These are phyloP conservation scores for Dendrolimus pini DNA, from an alignment of 2,888 invertebrate genomes.

Conservation along the genomic window DNA sequence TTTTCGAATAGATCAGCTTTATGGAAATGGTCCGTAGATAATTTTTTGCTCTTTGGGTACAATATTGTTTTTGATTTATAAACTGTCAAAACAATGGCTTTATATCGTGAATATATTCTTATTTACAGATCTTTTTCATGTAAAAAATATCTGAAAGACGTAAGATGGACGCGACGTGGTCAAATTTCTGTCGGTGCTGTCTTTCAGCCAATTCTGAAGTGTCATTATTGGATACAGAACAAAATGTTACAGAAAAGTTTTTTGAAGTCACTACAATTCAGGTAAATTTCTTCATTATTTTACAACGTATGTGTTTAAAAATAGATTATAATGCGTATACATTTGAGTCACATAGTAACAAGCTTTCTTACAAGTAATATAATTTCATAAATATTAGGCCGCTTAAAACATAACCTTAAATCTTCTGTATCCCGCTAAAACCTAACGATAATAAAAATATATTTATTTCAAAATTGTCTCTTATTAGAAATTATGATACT, in stretches of 20 bases:
- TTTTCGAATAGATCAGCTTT: constrained; percentile 68
- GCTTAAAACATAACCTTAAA: constrained; percentile 8
- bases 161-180: constrained; percentile 50
- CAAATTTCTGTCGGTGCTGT: constrained; percentile 66
- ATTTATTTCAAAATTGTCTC: neutral
- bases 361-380: neutral
- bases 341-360: neutral
- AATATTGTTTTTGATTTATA: constrained; percentile 53
- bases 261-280: constrained; percentile 57
- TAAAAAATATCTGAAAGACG: constrained; percentile 51
- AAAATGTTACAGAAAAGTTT: constrained; percentile 53
- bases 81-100: constrained; percentile 60
- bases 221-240: constrained; percentile 51
- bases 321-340: neutral
- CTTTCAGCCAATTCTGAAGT: constrained; percentile 57
- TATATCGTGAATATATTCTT: constrained; percentile 29
- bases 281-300: constrained; percentile 28
- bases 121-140: constrained; percentile 51
- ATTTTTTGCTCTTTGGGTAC: constrained; percentile 71
- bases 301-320: neutral
- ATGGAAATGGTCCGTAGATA: constrained; percentile 75
- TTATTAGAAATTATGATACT: too few species aligned
- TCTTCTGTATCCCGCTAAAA: too few species aligned
- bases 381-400: constrained; percentile 8
- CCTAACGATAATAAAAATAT: neutral